phyloP scores from a whole-genome alignment of 1,140 invertebrate species.

The Drosophila neocordata region DNA sequence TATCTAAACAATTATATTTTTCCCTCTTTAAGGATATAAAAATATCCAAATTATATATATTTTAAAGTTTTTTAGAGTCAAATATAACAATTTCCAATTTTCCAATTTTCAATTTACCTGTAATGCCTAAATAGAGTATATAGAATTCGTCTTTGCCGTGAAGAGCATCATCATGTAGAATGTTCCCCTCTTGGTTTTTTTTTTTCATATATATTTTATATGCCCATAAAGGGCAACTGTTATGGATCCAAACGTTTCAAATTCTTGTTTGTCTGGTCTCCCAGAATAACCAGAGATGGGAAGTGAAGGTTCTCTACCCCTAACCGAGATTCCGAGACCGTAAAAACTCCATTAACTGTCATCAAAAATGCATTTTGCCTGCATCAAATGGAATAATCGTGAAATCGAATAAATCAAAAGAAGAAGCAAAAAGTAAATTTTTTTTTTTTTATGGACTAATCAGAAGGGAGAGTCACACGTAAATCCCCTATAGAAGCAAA shows the following conservation, averaged over 20 bases:
- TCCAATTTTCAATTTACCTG: no score
- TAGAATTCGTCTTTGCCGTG: background rate
- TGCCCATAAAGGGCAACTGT: slow-evolving; percentile 32
- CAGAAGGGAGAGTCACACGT: slow-evolving; percentile 42
- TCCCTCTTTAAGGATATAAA: no score
- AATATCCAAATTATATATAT: no score
- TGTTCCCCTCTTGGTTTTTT: background rate
- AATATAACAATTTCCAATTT: background rate
- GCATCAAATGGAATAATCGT: slow-evolving; percentile 77
- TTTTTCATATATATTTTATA: slow-evolving; percentile 41
- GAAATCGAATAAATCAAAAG: slow-evolving; percentile 78
- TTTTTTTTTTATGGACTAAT: slow-evolving; percentile 69
- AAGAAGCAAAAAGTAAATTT: slow-evolving; percentile 33
- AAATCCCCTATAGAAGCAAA: slow-evolving; percentile 18
- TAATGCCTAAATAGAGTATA: background rate
- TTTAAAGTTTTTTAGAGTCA: no score
- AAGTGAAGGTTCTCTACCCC: slow-evolving; percentile 23
- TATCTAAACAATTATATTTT: no score
- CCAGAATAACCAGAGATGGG: background rate
- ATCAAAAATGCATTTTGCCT: slow-evolving; percentile 79
- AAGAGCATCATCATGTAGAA: no score
- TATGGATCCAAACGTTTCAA: slow-evolving; percentile 39
- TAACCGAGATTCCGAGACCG: slow-evolving; percentile 59
- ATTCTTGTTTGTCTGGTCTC: slow-evolving; percentile 43
- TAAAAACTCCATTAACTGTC: slow-evolving; percentile 81